A percentile compares a stretch with the other conserved stretches of the same genome.
Evolutionary conservation across 2,888 invertebrate genomes (phyloP).

Genomic region (Calameuta pallipes): DNA sequence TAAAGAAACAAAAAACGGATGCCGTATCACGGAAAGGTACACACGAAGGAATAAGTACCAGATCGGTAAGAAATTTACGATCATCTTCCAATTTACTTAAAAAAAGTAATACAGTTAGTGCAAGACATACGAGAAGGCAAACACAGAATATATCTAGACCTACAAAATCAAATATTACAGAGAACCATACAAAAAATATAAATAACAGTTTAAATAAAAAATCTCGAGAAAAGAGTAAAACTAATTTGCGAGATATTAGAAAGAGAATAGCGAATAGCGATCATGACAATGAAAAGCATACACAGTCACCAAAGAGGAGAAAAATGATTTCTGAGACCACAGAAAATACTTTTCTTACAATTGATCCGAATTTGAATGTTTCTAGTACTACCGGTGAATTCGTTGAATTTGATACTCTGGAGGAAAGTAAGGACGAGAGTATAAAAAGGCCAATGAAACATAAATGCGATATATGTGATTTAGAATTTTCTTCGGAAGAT

Average conservation of each 20-base stretch:
- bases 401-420: slow-evolving; percentile 12
- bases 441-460: slow-evolving; percentile 5
- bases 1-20: neutral
- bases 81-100: neutral
- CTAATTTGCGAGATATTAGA: slow-evolving; percentile 17
- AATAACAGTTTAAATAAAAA: neutral
- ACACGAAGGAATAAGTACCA: neutral
- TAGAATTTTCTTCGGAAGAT: slow-evolving; percentile 8
- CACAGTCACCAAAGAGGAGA: slow-evolving; percentile 1
- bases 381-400: neutral
- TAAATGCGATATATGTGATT: slow-evolving; percentile 14
- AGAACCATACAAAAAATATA: neutral
- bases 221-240: slow-evolving; percentile 10
- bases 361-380: neutral
- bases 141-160: neutral
- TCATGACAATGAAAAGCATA: neutral
- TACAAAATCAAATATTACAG: neutral
- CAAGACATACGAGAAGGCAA: neutral
- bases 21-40: neutral
- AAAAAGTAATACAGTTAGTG: neutral
- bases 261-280: slow-evolving; percentile 10
- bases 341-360: slow-evolving; percentile 7
- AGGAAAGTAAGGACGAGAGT: slow-evolving; percentile 12
- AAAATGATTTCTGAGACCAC: slow-evolving; percentile 12
- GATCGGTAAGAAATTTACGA: neutral